Conservation (phyloP, 2,888 invertebrate species). For the Hirtodrosophila alboralis region DNA sequence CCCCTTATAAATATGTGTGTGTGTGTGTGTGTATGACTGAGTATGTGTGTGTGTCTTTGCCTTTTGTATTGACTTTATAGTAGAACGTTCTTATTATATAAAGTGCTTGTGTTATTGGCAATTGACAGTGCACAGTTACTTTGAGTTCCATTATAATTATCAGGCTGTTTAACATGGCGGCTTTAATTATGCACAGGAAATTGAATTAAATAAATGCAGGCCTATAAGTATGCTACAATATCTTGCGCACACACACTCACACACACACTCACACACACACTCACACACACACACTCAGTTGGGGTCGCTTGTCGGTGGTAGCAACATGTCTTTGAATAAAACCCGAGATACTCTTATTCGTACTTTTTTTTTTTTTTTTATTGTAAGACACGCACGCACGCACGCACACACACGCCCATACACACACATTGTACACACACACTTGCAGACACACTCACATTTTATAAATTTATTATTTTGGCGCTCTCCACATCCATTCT, state of each 20-base stretch:
- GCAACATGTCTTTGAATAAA: slow-evolving; percentile 70
- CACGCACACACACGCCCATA: slow-evolving; percentile 5
- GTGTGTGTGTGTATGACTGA: slow-evolving; percentile 21
- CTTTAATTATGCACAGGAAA: slow-evolving; percentile 31
- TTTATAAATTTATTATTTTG: slow-evolving; percentile 63
- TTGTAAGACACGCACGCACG: slow-evolving; percentile 11
- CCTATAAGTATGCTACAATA: slow-evolving; percentile 65
- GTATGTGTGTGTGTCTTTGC: slow-evolving; percentile 26
- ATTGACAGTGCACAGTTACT: slow-evolving; percentile 32
- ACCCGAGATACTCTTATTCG: slow-evolving; percentile 36
- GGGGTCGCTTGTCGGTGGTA: slow-evolving; percentile 33
- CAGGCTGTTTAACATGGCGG: neutral
- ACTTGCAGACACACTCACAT: slow-evolving; percentile 11
- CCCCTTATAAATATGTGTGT: slow-evolving; percentile 16
- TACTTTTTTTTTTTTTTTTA: slow-evolving; percentile 7
- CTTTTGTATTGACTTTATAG: slow-evolving; percentile 39
- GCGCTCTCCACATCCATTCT: slow-evolving; percentile 4
- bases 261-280: slow-evolving; percentile 7
- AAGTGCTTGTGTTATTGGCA: slow-evolving; percentile 52
- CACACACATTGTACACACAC: neutral
- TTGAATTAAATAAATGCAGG: slow-evolving; percentile 61
- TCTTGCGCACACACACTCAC: slow-evolving; percentile 26
- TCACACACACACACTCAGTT: slow-evolving; percentile 14
- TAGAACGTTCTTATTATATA: slow-evolving; percentile 67
- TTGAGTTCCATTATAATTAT: slow-evolving; percentile 38